Evolutionary conservation across 2,797 vertebrate genomes (phyloP).

Genomic region (Brotula barbata): DNA sequence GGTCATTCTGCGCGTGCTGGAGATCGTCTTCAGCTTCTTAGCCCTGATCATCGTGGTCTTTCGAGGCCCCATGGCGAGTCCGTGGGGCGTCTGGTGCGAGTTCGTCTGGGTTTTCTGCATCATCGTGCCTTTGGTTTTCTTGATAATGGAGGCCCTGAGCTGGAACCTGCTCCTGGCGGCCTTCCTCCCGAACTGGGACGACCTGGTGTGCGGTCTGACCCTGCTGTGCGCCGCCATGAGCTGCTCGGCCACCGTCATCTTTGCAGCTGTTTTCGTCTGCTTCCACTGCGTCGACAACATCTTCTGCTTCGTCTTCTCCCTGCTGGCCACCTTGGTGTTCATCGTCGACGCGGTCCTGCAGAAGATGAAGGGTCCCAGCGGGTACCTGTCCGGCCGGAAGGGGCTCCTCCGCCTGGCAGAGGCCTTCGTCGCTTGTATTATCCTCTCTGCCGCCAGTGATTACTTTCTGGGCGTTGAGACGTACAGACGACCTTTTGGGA

Average conservation of each 20-base stretch:
- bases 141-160: constrained; percentile 65
- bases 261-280: constrained; percentile 50
- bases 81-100: constrained; percentile 78
- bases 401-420: constrained; percentile 77
- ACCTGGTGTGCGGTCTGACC: constrained; percentile 76
- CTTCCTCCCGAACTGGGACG: constrained; percentile 50
- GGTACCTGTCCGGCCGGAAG: constrained; percentile 72
- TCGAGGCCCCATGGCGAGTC: rapidly evolving
- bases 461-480: background rate
- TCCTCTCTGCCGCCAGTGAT: constrained; percentile 66
- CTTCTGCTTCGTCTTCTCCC: constrained; percentile 67
- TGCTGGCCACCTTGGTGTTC: constrained; percentile 68
- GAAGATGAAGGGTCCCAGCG: constrained; percentile 59
- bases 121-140: constrained; percentile 60
- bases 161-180: constrained; percentile 26
- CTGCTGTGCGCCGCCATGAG: constrained; percentile 69
- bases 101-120: constrained; percentile 80
- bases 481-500: rapidly evolving
- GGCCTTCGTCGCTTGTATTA: constrained; percentile 73
- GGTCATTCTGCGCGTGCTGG: constrained; percentile 65
- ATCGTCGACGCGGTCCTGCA: constrained; percentile 60
- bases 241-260: constrained; percentile 73
- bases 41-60: constrained; percentile 71
- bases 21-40: constrained; percentile 66
- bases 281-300: constrained; percentile 48